Percentiles rank a stretch among this genome's conserved stretches.
phyloP scores from a whole-genome alignment of 2,113 vertebrate genomes.

The Indicator maculatus region DNA sequence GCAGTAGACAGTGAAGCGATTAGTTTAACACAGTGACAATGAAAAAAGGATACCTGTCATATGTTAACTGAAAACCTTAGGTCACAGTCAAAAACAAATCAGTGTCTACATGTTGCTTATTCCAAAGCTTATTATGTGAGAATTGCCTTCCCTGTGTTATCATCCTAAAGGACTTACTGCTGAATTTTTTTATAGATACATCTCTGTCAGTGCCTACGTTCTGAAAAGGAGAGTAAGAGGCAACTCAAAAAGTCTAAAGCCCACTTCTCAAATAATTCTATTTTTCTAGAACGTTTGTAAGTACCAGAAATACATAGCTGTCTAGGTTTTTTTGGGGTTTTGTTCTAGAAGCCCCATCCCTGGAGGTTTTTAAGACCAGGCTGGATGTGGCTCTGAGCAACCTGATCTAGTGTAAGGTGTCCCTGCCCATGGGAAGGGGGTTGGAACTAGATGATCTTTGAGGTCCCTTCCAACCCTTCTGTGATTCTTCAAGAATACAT shows the following conservation, averaged over 20 bases:
- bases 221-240: neutral
- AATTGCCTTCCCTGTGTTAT: neutral
- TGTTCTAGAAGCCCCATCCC: neutral
- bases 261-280: neutral
- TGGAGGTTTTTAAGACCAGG: too few species aligned
- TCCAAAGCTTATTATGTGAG: neutral
- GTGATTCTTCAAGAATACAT: neutral
- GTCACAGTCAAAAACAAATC: neutral
- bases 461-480: too few species aligned
- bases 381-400: too few species aligned
- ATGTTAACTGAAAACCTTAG: neutral
- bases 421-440: too few species aligned
- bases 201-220: neutral
- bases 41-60: neutral
- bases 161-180: neutral
- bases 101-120: fast-evolving
- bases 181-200: neutral
- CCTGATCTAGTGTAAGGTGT: too few species aligned
- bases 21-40: neutral
- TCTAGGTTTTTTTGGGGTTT: neutral
- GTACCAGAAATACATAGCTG: neutral
- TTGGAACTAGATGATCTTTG: too few species aligned
- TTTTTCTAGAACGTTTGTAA: neutral
- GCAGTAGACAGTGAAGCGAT: neutral
- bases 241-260: neutral